These are phyloP conservation scores for Epinotia bilunana DNA, from an alignment of 2,888 invertebrate species.

Conservation along the genomic window DNA sequence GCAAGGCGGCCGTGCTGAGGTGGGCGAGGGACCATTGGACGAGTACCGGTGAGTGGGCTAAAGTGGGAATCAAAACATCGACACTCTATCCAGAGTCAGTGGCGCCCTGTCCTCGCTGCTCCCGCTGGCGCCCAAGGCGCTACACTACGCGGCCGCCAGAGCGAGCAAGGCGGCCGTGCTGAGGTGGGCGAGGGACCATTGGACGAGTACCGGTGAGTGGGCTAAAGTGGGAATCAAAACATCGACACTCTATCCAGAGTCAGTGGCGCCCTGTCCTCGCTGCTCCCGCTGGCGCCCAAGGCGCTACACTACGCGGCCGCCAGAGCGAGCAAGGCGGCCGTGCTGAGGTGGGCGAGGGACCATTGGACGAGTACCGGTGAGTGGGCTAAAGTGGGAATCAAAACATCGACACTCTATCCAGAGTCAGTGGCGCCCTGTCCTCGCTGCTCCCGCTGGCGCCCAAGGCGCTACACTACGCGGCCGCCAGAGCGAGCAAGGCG, in stretches of 20 bases:
- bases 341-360: slow-evolving; percentile 63
- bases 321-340: slow-evolving; percentile 49
- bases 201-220: slow-evolving; percentile 54
- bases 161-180: slow-evolving; percentile 52
- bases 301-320: slow-evolving; percentile 60
- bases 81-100: slow-evolving; percentile 51
- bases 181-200: slow-evolving; percentile 67
- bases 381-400: slow-evolving; percentile 44
- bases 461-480: slow-evolving; percentile 59
- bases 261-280: slow-evolving; percentile 59
- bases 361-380: slow-evolving; percentile 60
- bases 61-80: slow-evolving; percentile 39
- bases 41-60: slow-evolving; percentile 48
- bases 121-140: slow-evolving; percentile 60
- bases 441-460: slow-evolving; percentile 65
- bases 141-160: slow-evolving; percentile 57
- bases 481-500: slow-evolving; percentile 51
- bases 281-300: slow-evolving; percentile 62
- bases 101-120: slow-evolving; percentile 65
- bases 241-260: slow-evolving; percentile 52
- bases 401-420: slow-evolving; percentile 44
- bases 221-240: slow-evolving; percentile 39
- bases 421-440: slow-evolving; percentile 59
- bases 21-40: slow-evolving; percentile 69
- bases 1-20: slow-evolving; percentile 51